Percentiles rank a stretch among this genome's conserved stretches.
Evolutionary conservation across 2,113 vertebrate genomes (phyloP).

Genomic region (Fukomys damarensis): DNA sequence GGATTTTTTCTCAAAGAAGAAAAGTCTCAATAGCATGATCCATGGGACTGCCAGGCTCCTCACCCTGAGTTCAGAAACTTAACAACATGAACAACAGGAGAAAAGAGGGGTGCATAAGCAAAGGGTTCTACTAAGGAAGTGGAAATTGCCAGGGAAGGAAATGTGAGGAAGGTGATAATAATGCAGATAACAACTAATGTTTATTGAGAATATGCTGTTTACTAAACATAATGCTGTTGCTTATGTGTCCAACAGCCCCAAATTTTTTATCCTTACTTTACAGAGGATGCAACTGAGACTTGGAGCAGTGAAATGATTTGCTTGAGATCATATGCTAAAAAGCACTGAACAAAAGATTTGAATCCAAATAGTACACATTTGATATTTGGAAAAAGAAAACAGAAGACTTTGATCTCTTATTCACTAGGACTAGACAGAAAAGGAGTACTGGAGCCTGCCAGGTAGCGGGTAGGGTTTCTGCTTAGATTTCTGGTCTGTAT

Average conservation of each 20-base stretch:
- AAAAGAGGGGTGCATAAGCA: background rate
- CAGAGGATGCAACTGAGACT: background rate
- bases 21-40: background rate
- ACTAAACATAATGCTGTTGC: background rate
- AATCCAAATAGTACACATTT: background rate
- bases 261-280: background rate
- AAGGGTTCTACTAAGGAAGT: background rate
- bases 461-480: background rate
- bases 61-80: background rate
- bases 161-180: background rate
- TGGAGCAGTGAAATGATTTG: background rate
- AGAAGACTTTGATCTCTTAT: background rate
- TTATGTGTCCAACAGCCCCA: background rate
- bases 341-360: background rate
- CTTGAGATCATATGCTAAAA: background rate
- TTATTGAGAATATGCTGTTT: background rate
- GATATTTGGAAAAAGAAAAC: background rate
- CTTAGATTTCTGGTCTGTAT: background rate
- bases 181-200: background rate
- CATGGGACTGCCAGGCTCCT: background rate
- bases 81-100: background rate
- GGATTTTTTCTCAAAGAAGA: background rate
- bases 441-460: too few relatives aligned
- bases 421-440: background rate
- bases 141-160: background rate